Base-by-base conservation (phyloP, 2,797 vertebrate species). In the Masticophis lateralis region DNA sequence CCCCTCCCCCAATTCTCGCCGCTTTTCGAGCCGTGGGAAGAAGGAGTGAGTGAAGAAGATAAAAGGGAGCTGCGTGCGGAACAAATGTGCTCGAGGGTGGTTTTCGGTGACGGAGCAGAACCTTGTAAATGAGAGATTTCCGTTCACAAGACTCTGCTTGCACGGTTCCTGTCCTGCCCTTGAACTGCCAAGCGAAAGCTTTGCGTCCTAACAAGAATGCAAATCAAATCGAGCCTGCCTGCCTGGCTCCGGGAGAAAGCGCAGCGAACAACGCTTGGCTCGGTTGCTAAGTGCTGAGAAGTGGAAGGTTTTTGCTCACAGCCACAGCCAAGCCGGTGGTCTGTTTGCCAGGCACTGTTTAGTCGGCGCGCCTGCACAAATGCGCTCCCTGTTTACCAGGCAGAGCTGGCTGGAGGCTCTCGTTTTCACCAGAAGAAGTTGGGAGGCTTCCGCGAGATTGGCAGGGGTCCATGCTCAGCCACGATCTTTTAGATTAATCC, bases 91-190 rank as follows among this genome's bases (percentile, higher is more conserved):
- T 96, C 56, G 91, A 95, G 93, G 96, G 94, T 94, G 95, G 95
- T 91, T 97, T 95, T 97, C 88, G 96, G 97, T 97, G 96, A 94
- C 95, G 95, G 96, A 96, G 97, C 95, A 96, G 96, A 97, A 97
- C 95, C 95, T 97, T 95, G 96, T 96, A 97, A 97, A 97, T 90
- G 96, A 96, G 97, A 98, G 97, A 97, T 97, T 98, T 98, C 98
- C 96, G 97, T 97, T 97, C 97, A 2, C 97, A 96, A 97, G 97
- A 97, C 97, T 97, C 94, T 57, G 95, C 97, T 96, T 94, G 97
- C 96, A 95, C 94, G 94, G 97, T 97, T 97, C 97, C 97, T 97
- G 96, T 97, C 97, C 97, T 98, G 97, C 97, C 98, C 98, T 98
- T 98, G 98, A 98, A 98, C 97, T 97, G 98, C 97, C 97, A 97